These are phyloP conservation scores for Agrotis exclamationis DNA, from an alignment of 2,888 invertebrate species.

Conservation along the genomic window DNA sequence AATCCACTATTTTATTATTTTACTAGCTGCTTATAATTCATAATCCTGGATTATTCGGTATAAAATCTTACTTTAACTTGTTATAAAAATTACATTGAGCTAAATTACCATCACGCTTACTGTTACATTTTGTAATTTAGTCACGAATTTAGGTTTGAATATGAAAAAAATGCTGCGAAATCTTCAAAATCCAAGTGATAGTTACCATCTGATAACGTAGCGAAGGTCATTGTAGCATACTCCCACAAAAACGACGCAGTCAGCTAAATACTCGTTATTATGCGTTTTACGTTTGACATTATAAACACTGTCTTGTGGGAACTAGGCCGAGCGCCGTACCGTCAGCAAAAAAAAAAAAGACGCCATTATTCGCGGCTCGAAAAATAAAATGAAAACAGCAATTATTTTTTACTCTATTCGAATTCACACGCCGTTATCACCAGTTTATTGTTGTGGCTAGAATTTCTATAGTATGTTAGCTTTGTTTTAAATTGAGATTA, in stretches of 20 bases:
- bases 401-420: conserved; percentile 41
- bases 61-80: no score
- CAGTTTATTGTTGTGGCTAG: conserved; percentile 38
- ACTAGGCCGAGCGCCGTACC: conserved; percentile 74
- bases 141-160: no score
- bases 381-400: conserved; percentile 43
- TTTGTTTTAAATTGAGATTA: conserved; percentile 13
- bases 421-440: conserved; percentile 41
- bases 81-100: no score
- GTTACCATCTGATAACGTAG: conserved; percentile 27
- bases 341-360: conserved; percentile 69
- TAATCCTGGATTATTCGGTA: no score
- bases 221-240: conserved; percentile 55
- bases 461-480: conserved; percentile 12
- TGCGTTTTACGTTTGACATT: conserved; percentile 74
- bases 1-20: no score
- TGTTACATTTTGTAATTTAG: no score
- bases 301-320: conserved; percentile 74
- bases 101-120: no score
- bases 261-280: conserved; percentile 62
- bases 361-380: conserved; percentile 29
- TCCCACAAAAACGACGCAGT: conserved; percentile 43
- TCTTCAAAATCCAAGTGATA: conserved; percentile 39
- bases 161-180: neutral
- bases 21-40: no score